Base-by-base conservation (phyloP, 1,140 invertebrate genomes). In the Bombus terrestris region DNA sequence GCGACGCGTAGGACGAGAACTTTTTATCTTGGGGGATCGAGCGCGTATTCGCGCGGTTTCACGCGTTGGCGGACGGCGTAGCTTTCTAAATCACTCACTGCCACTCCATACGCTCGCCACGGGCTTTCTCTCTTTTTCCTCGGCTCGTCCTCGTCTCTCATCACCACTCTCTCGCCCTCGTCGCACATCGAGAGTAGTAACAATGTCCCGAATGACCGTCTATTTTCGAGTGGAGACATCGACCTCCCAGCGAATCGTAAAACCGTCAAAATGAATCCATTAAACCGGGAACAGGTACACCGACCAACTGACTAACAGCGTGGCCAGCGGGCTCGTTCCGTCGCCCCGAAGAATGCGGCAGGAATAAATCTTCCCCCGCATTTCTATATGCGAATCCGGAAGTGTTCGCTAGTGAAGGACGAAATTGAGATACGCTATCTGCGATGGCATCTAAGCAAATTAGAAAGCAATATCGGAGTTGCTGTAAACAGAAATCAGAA, bases 21-120 rank as follows among this genome's bases (percentile, higher is more conserved):
- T 93, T 92, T 92, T 92, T 92, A 94, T 93, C 92, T 37, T 89
- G 86, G 75, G 15, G 81, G 87, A 94, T 94, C 93, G 90, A 86
- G 86, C 66, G 77, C 88, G 39, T 41, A 41, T 71, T 28, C 37
- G 32, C 32, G 88, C 87, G 80, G 66, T 90, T 85, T 82, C 76
- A 84, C 86, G 92, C 93, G 92, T 94, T 91, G 93, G 91, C 89
- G 92, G 93, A 93, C 92, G 32, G 89, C 72, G 39, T n/a, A 68
- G 90, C 91, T 92, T 92, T 93, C 92, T 92, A 93, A 93, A 93
- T 92, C 92, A 92, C 88, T 85, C 81, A 76, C 76, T 89, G 85
- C 75, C 85, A 85, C 75, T 73, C 66, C 64, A 43, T 64, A 47
- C 62, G 62, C 39, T 25, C 18, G 39, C 28, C 62, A 32, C 18